Conservation (phyloP, 2,113 vertebrate species). For the Columba janthina region DNA sequence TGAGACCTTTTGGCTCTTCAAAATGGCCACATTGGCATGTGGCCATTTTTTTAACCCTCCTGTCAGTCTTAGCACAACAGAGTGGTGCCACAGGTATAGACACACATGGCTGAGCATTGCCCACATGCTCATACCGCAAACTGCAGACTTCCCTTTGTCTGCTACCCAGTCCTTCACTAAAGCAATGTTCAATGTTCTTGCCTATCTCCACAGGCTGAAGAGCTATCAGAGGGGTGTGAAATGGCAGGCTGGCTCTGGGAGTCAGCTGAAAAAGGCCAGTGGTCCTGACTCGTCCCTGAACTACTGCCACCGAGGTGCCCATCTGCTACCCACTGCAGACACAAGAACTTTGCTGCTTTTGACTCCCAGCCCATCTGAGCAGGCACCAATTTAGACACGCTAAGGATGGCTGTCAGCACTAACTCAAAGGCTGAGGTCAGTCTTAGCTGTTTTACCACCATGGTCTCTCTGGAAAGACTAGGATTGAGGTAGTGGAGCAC, state of each 20-base stretch:
- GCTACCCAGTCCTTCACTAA: not conserved
- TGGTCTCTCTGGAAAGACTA: not conserved
- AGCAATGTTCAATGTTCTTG: not conserved
- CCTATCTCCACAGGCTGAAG: not conserved
- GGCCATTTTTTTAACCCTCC: not conserved
- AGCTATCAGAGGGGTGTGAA: not conserved
- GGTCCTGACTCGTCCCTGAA: not conserved
- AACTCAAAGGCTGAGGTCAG: not conserved
- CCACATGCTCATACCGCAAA: fast-evolving
- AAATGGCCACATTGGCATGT: not conserved
- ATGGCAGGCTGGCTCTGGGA: not conserved
- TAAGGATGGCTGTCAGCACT: not conserved
- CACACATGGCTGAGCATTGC: fast-evolving
- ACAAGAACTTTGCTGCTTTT: not conserved
- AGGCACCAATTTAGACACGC: not conserved
- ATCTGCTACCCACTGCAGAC: not conserved
- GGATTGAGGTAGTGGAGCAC: not conserved
- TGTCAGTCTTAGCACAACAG: not conserved
- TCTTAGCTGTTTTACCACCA: not conserved
- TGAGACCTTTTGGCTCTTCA: not conserved
- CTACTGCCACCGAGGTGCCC: not conserved
- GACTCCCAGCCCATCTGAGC: not conserved
- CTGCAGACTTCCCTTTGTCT: not conserved
- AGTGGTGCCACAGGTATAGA: not conserved
- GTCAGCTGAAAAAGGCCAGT: not conserved